phyloP scores from a whole-genome alignment of 2,888 invertebrate species.

The Meteorus colon region DNA sequence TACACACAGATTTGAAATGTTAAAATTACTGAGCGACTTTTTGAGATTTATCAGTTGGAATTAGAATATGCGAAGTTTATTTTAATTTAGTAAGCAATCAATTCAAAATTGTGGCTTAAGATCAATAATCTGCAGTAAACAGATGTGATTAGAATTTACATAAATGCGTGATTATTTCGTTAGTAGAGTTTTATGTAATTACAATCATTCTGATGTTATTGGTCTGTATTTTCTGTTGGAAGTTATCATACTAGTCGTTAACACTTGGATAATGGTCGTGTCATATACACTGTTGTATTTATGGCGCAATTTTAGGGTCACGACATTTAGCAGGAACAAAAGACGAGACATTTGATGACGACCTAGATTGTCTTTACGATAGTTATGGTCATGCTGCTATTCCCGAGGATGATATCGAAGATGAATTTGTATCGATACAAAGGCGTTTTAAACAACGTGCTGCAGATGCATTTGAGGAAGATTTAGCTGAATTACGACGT shows the following conservation, averaged over 20 bases:
- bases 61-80: too few relatives aligned
- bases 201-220: too few relatives aligned
- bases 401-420: constrained; percentile 60
- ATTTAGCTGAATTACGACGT: constrained; percentile 68
- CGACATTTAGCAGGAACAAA: constrained; percentile 60
- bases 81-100: too few relatives aligned
- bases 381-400: constrained; percentile 55
- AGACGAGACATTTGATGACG: constrained; percentile 61
- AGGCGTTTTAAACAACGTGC: constrained; percentile 67
- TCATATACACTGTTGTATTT: constrained; percentile 4
- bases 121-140: too few relatives aligned
- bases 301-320: constrained; percentile 63
- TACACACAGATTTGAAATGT: too few relatives aligned
- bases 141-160: too few relatives aligned
- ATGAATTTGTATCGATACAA: constrained; percentile 63
- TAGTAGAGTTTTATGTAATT: too few relatives aligned
- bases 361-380: constrained; percentile 61
- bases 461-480: constrained; percentile 69
- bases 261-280: background rate
- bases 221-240: background rate
- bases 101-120: too few relatives aligned
- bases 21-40: too few relatives aligned
- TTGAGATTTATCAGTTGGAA: too few relatives aligned
- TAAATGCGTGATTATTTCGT: too few relatives aligned
- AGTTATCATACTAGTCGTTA: background rate